These are phyloP conservation scores for Metopolophium dirhodum DNA, from an alignment of 1,140 invertebrate species.

Conservation along the genomic window DNA sequence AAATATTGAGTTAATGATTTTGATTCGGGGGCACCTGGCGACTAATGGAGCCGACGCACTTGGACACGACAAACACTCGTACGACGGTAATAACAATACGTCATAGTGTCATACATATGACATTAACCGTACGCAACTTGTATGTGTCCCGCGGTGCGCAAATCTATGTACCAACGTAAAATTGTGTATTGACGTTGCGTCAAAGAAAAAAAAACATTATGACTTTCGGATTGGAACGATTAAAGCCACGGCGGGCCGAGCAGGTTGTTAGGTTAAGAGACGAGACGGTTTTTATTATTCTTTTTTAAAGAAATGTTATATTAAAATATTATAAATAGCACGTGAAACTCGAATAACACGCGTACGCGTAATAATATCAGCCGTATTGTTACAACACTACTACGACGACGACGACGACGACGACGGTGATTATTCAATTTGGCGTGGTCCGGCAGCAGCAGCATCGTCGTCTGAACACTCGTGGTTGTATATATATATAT, in stretches of 20 bases:
- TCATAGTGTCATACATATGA: too few relatives aligned
- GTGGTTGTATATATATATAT: too few relatives aligned
- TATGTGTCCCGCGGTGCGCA: too few relatives aligned
- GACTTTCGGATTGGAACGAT: neutral
- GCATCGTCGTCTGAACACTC: neutral
- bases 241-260: neutral
- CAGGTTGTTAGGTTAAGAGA: neutral
- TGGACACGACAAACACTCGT: neutral
- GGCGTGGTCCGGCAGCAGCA: neutral
- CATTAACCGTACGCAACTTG: too few relatives aligned
- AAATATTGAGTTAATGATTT: too few relatives aligned
- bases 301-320: neutral
- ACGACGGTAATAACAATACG: too few relatives aligned
- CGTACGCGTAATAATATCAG: neutral
- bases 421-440: neutral
- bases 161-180: neutral
- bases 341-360: neutral
- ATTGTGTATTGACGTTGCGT: neutral
- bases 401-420: too few relatives aligned
- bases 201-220: neutral
- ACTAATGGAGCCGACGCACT: neutral
- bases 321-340: neutral
- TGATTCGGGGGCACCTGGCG: too few relatives aligned
- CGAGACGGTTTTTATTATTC: neutral
- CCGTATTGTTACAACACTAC: neutral